Evolutionary conservation across 2,888 invertebrate species (phyloP), one percentile per base, ranked within the genome.

Genomic region (Volucella inanis): DNA sequence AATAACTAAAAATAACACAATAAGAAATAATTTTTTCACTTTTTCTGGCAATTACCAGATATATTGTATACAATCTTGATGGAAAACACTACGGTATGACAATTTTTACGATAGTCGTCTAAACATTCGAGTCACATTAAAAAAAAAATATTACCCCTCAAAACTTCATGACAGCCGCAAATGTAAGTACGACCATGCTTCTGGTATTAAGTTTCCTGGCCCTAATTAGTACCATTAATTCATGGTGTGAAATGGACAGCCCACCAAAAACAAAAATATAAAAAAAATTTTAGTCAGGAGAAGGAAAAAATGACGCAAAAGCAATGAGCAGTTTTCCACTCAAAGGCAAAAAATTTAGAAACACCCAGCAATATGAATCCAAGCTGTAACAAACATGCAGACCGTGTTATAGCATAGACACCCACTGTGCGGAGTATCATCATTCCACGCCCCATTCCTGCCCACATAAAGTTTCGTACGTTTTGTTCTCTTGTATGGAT

Each of bases 361-460:
- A 57, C 45, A 57, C 38, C 57, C 39, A 61, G 22, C 59, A 11
- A 22, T 59, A 50, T 71, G 12, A 61, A 50, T 22, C 59, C 43
- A 50, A 71, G 11, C 41, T 39, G 6, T 31, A 31, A 9, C 22
- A 39, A 49, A n/a, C 49, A 50, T 45, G 47, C 57, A 31, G 59
- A 59, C 55, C 31, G 31, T 31, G 6, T 31, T 31, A 31, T 31
- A 57, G 49, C 65, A 65, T 31, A 31, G 18, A 57, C 55, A 52
- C 77, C 68, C 47, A 55, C 64, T 64, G 62, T 39, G 54, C 41
- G 39, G 47, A 49, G 64, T 50, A 78, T 64, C 78, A 78, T 78
- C 70, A 22, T 71, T 78, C 70, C 78, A 71, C 78, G 78, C 78
- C 78, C 71, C 62, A 64, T 57, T 71, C 41, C 55, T 22, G 31